Conservation (phyloP, 2,113 vertebrate genomes). For the Chrysochloris asiatica region DNA sequence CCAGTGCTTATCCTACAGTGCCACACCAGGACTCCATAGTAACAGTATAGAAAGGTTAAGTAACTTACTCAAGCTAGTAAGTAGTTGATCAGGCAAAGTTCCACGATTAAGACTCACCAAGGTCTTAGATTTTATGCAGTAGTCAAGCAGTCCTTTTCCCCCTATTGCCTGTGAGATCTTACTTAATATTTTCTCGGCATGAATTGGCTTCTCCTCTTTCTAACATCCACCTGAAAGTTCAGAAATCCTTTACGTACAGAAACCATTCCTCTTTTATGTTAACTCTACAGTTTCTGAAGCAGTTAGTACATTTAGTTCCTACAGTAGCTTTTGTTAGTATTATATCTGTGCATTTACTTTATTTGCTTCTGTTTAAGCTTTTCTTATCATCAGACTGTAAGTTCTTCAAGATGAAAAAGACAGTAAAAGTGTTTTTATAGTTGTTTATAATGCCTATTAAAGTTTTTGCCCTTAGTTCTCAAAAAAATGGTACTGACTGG, state of each 20-base stretch:
- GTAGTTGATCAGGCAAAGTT: not conserved
- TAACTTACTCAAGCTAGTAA: not conserved
- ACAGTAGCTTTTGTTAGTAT: not conserved
- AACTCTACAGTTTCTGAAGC: not conserved
- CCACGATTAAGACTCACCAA: not conserved
- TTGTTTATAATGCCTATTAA: slow-evolving; percentile 17
- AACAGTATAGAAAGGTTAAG: slow-evolving; percentile 20
- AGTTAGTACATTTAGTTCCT: slow-evolving; percentile 4
- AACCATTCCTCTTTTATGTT: slow-evolving; percentile 42
- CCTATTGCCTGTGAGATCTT: not conserved
- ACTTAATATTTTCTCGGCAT: not conserved
- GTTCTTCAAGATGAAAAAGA: not conserved
- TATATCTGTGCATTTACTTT: not conserved
- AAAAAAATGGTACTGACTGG: not conserved
- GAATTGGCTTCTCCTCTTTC: not conserved
- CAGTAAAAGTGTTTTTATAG: not conserved
- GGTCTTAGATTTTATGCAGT: not conserved
- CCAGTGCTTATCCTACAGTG: too few species aligned
- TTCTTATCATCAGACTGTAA: slow-evolving; percentile 14
- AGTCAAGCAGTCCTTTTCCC: not conserved
- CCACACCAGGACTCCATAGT: too few species aligned
- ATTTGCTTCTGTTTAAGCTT: slow-evolving; percentile 35
- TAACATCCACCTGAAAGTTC: not conserved
- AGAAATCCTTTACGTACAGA: slow-evolving; percentile 21
- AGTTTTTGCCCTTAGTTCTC: not conserved